A percentile compares a stretch with the other conserved stretches of the same genome.
Conservation (phyloP, 2,797 vertebrate genomes). For the Lagodon rhomboides region DNA sequence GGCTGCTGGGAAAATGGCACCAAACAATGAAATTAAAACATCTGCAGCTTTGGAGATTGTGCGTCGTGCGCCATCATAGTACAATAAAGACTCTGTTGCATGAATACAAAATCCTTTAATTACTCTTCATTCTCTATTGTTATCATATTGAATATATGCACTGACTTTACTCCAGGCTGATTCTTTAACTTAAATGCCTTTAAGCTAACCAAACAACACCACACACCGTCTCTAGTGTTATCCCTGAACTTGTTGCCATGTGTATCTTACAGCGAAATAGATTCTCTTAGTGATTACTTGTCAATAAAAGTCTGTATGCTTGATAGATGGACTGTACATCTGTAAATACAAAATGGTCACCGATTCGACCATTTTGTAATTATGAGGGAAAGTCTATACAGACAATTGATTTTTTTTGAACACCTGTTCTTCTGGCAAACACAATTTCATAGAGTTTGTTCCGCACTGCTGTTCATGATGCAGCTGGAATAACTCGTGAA, state of each 20-base stretch:
- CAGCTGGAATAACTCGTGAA: not conserved
- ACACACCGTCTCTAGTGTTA: not conserved
- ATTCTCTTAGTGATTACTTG: not conserved
- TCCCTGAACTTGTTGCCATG: not conserved
- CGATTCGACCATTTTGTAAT: not conserved
- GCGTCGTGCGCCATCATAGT: not conserved
- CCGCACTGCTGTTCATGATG: not conserved
- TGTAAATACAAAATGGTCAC: not conserved
- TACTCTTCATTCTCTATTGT: not conserved
- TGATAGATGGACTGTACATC: not conserved
- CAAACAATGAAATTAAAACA: slow-evolving; percentile 6
- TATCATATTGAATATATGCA: not conserved
- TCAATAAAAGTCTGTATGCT: not conserved
- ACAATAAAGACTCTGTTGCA: not conserved
- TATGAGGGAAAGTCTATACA: not conserved
- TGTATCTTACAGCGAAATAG: not conserved
- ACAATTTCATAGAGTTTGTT: slow-evolving; percentile 9
- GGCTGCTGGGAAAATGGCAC: not conserved
- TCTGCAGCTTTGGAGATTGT: slow-evolving; percentile 1
- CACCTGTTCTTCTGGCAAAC: not conserved
- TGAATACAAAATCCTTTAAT: not conserved
- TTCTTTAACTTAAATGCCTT: not conserved
- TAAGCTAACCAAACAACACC: not conserved
- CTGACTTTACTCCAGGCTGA: not conserved
- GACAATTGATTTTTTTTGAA: slow-evolving; percentile 5